These are phyloP conservation scores for Lacanobia wlatinum DNA, from an alignment of 2,888 invertebrate genomes.

Conservation along the genomic window DNA sequence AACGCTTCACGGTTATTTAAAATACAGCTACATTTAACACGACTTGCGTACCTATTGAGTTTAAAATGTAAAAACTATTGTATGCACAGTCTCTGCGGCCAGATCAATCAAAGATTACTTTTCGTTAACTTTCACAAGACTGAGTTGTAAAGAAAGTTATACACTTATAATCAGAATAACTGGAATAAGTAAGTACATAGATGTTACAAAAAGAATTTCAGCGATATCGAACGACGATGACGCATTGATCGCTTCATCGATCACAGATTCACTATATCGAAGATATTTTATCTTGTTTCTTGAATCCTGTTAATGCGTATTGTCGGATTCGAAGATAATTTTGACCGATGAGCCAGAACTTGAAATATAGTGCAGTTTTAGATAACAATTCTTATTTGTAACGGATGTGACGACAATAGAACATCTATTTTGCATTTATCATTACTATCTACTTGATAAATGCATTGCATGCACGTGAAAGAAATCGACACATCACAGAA, in stretches of 20 bases:
- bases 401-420: neutral
- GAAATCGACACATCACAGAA: neutral
- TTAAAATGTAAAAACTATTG: slow-evolving; percentile 18
- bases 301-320: slow-evolving; percentile 33
- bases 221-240: slow-evolving; percentile 47
- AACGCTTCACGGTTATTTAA: slow-evolving; percentile 32
- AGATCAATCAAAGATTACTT: slow-evolving; percentile 42
- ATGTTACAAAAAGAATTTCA: slow-evolving; percentile 33
- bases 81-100: slow-evolving; percentile 5
- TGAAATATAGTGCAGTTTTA: neutral
- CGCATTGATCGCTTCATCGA: slow-evolving; percentile 62
- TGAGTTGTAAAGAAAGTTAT: slow-evolving; percentile 17
- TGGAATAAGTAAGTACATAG: slow-evolving; percentile 24
- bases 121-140: slow-evolving; percentile 49
- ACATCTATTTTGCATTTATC: neutral
- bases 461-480: neutral
- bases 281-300: slow-evolving; percentile 45
- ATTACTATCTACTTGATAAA: neutral
- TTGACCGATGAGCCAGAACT: slow-evolving; percentile 14
- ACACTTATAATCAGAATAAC: slow-evolving; percentile 20
- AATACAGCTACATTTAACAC: slow-evolving; percentile 10
- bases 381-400: neutral
- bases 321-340: slow-evolving; percentile 28
- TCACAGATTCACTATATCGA: slow-evolving; percentile 56
- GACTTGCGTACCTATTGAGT: neutral